A percentile compares a stretch with the other conserved stretches of the same genome.
Evolutionary conservation across 2,888 invertebrate species (phyloP).

Genomic region (Silvanus unidentatus): DNA sequence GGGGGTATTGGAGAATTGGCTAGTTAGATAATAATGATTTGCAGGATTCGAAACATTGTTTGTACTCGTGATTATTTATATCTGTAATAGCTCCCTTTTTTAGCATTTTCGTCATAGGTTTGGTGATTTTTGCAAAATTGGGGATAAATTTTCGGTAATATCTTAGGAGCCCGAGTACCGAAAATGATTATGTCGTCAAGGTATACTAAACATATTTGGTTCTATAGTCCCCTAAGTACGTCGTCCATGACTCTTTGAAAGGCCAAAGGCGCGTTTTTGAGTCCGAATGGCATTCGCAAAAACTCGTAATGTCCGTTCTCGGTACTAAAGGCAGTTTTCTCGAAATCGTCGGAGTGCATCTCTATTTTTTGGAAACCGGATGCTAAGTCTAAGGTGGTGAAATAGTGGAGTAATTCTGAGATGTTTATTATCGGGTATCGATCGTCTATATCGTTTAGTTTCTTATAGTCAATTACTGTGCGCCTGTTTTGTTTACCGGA

Average conservation of each 20-base stretch:
- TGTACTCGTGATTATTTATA: background rate
- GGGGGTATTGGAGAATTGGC: constrained; percentile 25
- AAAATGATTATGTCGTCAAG: constrained; percentile 30
- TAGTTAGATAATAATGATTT: constrained; percentile 9
- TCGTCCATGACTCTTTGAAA: constrained; percentile 10
- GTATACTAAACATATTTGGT: constrained; percentile 21
- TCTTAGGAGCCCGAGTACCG: constrained; percentile 11
- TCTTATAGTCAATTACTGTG: no score
- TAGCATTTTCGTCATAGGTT: constrained; percentile 1
- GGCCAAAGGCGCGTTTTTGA: constrained; percentile 22
- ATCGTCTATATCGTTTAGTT: no score
- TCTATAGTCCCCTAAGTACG: constrained; percentile 14
- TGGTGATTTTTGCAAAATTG: constrained; percentile 9
- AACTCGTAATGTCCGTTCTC: constrained; percentile 22
- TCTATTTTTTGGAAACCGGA: no score
- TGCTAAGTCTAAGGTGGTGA: no score
- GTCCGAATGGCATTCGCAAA: no score
- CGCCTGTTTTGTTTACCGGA: no score
- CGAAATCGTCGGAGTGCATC: no score
- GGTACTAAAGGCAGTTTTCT: constrained; percentile 25
- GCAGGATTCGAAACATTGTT: constrained; percentile 2
- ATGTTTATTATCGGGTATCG: no score
- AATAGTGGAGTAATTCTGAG: no score
- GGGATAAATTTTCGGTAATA: constrained; percentile 10
- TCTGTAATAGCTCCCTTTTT: constrained; percentile 1